Base-by-base conservation (phyloP, 2,888 invertebrate genomes). In the Liopterus haemorrhoidalis region DNA sequence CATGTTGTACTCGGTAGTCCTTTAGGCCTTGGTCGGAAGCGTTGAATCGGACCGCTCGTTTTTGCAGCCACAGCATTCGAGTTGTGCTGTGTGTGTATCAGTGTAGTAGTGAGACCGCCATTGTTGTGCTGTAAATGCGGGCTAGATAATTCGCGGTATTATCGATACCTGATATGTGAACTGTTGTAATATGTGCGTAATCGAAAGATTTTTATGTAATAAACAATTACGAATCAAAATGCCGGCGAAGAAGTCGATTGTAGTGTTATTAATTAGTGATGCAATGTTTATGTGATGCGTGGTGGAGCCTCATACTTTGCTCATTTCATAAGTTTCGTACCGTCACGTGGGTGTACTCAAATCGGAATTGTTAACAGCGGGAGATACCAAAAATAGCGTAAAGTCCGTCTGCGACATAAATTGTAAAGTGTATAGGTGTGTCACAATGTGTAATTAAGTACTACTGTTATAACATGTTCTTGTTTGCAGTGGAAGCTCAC, bases 241-340 rank as follows among this genome's bases (percentile, higher is more conserved):
- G 31, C 22, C n/a, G 21, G 19, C 11, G n/a, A 30, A n/a, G n/a
- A 19, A 36, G 15, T 30, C 24, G 14, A 25, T 44, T 36, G 32
- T 8, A 41, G 33, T 28, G 14, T 28, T 28, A 22, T 30, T 47
- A 52, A 54, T 52, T 49, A 41, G 64, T 67, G 67, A 66, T 65
- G 67, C 64, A 67, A 67, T 65, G 65, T 67, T 66, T 62, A 60
- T 60, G 59, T 63, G 63, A 64, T 63, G 64, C 64, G 64, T 62
- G 60, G 54, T 58, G 58, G 51, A 54, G 54, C 56, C 55, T 56
- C 53, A 49, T 52, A 58, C 52, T 57, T 54, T 54, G 56, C 56
- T 56, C 59, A 61, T 65, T 64, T 65, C 61, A 58, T 65, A 62
- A 63, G 63, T 59, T 61, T 58, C 41, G 48, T 41, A 53, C 54